Conservation (phyloP, 2,888 invertebrate genomes). For the Trachelus iudaicus region DNA sequence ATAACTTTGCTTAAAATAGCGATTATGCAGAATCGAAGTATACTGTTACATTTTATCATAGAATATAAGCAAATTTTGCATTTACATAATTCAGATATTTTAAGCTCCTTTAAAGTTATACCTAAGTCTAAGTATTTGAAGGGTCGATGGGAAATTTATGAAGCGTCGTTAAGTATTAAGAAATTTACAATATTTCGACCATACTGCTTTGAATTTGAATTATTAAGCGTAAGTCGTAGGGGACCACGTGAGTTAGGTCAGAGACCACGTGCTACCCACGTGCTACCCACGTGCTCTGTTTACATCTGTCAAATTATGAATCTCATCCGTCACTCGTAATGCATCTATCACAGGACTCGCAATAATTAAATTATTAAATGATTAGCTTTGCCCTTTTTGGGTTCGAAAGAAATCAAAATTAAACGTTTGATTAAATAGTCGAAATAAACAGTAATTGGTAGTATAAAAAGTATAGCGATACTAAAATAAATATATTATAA, state of each 20-base stretch:
- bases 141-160: not conserved
- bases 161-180: not conserved
- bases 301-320: not conserved
- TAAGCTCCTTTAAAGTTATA: not conserved
- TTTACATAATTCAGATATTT: not conserved
- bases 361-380: not conserved
- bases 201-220: not conserved
- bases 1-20: not conserved
- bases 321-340: not conserved
- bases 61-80: not conserved
- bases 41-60: not conserved
- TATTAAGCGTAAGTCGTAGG: not conserved
- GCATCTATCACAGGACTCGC: not conserved
- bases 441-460: not conserved
- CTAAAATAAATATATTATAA: not conserved
- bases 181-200: not conserved
- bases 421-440: not conserved
- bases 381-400: too few relatives aligned
- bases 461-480: not conserved
- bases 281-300: not conserved
- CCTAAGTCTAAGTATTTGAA: not conserved
- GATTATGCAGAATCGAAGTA: not conserved
- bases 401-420: not conserved
- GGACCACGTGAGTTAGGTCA: not conserved
- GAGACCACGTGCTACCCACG: not conserved